Base-by-base conservation (phyloP, 2,797 vertebrate genomes). In the Holocentrus rufus region DNA sequence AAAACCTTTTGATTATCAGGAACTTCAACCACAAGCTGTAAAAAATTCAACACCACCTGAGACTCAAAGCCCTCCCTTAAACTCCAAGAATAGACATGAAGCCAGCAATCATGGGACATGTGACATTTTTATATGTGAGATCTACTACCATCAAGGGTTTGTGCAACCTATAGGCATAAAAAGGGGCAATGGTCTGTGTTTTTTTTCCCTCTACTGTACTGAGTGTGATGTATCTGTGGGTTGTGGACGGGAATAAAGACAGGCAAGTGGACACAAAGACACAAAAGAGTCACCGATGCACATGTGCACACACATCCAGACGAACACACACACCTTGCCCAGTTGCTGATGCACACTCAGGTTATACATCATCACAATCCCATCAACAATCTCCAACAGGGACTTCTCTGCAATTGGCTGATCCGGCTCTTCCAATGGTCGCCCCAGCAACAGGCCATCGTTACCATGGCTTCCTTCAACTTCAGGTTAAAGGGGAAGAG, bases 271-370 rank as follows among this genome's bases (percentile, higher is more conserved):
- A 39, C 46, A 31, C 9, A 47, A 55, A 31, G 7, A 74, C 18
- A 31, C n/a, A 34, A 27, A 69, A 7, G 0, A 1, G 9, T 54
- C 66, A 65, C 25, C 20, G 11, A 17, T 17, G 15, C 22, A 52
- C 8, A 15, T 22, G 20, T 44, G 27, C 31, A 54, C 20, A 70
- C 20, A 42, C 20, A 53, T 27, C 25, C 25, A 27, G 25, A 27
- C 25, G 4, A 27, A 27, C 0, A 44, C 6, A 65, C 82, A 79
- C 64, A 98, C 98, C 96, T 99, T 99, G 36, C 97, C 97, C 80
- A 99, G 95, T 87, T 99, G 98, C 91, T 99, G 98, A 86, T 99
- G 98, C 7, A 98, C 98, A 3, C 98, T 98, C 84, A 99, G 93
- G 85, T 96, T 98, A 87, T 99, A 99, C 96, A 99, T 98, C 96